Conservation (phyloP, 2,888 invertebrate species). For the Congeria kusceri region DNA sequence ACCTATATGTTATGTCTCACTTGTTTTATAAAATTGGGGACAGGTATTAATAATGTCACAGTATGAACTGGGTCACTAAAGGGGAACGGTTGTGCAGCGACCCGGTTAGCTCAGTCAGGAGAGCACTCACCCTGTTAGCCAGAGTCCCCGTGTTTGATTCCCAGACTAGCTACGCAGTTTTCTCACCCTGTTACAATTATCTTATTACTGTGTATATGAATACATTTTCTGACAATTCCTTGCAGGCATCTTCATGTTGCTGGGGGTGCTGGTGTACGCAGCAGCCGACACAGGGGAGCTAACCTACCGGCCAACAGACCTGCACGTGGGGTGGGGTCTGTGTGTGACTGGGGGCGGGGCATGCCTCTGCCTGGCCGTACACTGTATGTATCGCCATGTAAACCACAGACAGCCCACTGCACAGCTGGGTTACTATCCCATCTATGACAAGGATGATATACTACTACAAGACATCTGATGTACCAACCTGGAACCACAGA, state of each 20-base stretch:
- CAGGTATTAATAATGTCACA: too few species aligned
- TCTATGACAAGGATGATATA: slow-evolving; percentile 20
- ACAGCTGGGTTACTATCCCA: slow-evolving; percentile 24
- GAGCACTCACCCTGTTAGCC: too few species aligned
- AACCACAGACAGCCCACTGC: slow-evolving; percentile 13
- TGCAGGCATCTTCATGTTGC: slow-evolving; percentile 43
- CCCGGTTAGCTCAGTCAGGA: too few species aligned
- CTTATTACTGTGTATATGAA: neutral
- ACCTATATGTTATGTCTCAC: too few species aligned
- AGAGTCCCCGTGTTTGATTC: too few species aligned
- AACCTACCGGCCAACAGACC: slow-evolving; percentile 35
- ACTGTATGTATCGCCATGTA: slow-evolving; percentile 28
- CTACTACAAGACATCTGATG: neutral
- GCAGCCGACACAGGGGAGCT: slow-evolving; percentile 45
- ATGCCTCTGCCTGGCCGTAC: slow-evolving; percentile 19
- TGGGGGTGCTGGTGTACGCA: slow-evolving; percentile 44
- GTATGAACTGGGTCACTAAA: too few species aligned
- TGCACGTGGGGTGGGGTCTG: slow-evolving; percentile 46
- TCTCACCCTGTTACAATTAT: neutral
- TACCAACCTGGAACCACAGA: too few species aligned
- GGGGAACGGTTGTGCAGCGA: too few species aligned
- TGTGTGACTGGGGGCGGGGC: slow-evolving; percentile 27
- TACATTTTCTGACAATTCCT: neutral
- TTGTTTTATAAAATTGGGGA: too few species aligned
- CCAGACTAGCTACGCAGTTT: too few species aligned